Conservation (phyloP, 2,888 invertebrate species). For the Eupeodes latifasciatus region DNA sequence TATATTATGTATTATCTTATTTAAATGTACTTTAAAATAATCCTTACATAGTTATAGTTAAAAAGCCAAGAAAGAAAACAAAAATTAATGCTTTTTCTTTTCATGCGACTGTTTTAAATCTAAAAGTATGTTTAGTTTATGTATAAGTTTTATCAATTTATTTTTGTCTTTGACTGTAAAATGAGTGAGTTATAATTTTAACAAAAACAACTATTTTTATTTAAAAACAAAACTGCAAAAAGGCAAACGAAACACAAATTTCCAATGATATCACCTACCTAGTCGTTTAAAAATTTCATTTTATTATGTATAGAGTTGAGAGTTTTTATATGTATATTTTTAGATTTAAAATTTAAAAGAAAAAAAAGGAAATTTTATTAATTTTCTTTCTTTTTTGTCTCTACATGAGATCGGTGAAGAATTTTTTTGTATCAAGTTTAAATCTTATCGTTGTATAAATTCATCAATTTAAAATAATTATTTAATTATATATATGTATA, state of each 20-base stretch:
- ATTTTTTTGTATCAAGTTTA: background rate
- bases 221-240: slow-evolving; percentile 8
- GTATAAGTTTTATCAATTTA: slow-evolving; percentile 51
- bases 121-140: slow-evolving; percentile 10
- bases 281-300: slow-evolving; percentile 57
- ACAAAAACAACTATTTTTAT: slow-evolving; percentile 29
- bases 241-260: slow-evolving; percentile 5
- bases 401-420: background rate
- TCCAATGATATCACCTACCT: slow-evolving; percentile 63
- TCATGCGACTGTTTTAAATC: slow-evolving; percentile 55
- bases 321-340: slow-evolving; percentile 3
- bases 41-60: slow-evolving; percentile 20
- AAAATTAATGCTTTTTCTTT: slow-evolving; percentile 21
- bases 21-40: slow-evolving; percentile 48
- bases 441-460: slow-evolving; percentile 25
- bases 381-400: slow-evolving; percentile 22
- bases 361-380: slow-evolving; percentile 12
- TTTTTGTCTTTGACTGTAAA: slow-evolving; percentile 48
- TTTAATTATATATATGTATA: background rate
- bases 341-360: background rate
- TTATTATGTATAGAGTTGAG: slow-evolving; percentile 11
- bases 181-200: slow-evolving; percentile 56
- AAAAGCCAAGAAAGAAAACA: slow-evolving; percentile 5
- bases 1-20: slow-evolving; percentile 66
- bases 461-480: slow-evolving; percentile 6